phyloP scores from a whole-genome alignment of 2,797 vertebrate species.

The Australoheros facetus region DNA sequence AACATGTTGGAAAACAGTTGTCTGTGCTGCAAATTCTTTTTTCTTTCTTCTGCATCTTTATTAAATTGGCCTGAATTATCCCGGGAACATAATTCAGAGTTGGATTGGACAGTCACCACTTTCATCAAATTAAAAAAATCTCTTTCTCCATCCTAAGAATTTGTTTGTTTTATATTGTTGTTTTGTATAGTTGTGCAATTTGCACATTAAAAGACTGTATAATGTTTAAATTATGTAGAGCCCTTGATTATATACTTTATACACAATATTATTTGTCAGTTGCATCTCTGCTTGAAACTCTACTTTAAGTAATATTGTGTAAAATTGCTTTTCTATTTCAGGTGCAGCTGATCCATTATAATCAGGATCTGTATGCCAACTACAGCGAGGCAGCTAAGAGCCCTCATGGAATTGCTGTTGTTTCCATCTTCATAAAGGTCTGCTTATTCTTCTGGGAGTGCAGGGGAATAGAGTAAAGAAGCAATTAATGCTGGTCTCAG shows the following conservation, averaged over 20 bases:
- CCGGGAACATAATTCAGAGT: too few species aligned
- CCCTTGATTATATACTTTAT: too few species aligned
- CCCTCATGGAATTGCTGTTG: conserved; percentile 92
- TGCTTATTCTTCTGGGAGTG: conserved; percentile 44
- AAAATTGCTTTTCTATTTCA: conserved; percentile 53
- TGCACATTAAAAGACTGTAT: neutral
- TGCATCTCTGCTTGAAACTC: neutral
- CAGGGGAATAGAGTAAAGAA: neutral
- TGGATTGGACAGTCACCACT: neutral
- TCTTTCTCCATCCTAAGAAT: too few species aligned
- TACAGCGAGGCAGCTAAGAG: conserved; percentile 92
- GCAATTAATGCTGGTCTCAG: neutral
- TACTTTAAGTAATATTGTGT: neutral
- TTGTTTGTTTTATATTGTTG: too few species aligned
- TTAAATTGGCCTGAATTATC: too few species aligned
- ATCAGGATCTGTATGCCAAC: conserved; percentile 94
- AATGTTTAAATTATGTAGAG: too few species aligned
- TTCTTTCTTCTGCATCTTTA: neutral
- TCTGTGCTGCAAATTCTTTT: neutral
- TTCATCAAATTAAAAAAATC: neutral
- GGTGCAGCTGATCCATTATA: conserved; percentile 97
- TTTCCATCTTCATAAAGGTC: conserved; percentile 98
- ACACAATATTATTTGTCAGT: too few species aligned
- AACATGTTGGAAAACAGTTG: neutral
- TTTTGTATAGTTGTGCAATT: neutral